Evolutionary conservation across 2,797 vertebrate species (phyloP), one percentile per base, ranked within the genome.

Genomic region (Momotus momota): DNA sequence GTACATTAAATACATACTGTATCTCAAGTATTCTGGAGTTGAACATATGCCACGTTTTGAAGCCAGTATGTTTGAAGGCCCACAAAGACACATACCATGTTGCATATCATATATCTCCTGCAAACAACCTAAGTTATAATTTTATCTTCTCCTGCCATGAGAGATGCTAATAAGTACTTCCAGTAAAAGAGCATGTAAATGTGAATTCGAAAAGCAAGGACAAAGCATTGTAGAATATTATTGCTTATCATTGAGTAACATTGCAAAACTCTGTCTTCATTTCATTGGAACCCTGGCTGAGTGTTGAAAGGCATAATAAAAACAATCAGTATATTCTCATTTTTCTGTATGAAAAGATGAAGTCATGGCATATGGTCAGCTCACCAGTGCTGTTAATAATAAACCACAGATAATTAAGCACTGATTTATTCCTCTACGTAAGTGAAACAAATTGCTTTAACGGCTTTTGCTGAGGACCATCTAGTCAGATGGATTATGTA

Each of bases 371-470:
- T 97, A 98, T 98, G 97, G 98, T 98, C 97, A 97, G 97, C 97
- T 98, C 97, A 96, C 97, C 96, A 97, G 94, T 85, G 96, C 96
- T 98, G 97, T 98, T 98, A 98, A 98, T 97, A 98, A 98, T 97
- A 98, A 98, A 98, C 97, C 96, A 97, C 97, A 98, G 97, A 97
- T 97, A 98, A 98, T 98, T 98, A 98, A 98, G 97, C 89, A 84
- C 96, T 98, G 98, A 98, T 98, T 98, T 98, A 98, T 98, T 98
- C 95, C 92, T 97, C 95, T 97, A 95, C 8, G 77, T 98, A 98
- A 98, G 96, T 98, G 97, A 98, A 98, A 98, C 98, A 97, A 98
- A 98, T 98, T 97, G 96, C 97, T 96, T 97, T 98, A 98, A 98
- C 74, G 81, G 95, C 97, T 96, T 97, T 98, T 97, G 96, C 94